Evolutionary conservation across 2,113 vertebrate species (phyloP), one percentile per base, ranked within the genome.

Genomic region (Romanogobio albipinnatus): DNA sequence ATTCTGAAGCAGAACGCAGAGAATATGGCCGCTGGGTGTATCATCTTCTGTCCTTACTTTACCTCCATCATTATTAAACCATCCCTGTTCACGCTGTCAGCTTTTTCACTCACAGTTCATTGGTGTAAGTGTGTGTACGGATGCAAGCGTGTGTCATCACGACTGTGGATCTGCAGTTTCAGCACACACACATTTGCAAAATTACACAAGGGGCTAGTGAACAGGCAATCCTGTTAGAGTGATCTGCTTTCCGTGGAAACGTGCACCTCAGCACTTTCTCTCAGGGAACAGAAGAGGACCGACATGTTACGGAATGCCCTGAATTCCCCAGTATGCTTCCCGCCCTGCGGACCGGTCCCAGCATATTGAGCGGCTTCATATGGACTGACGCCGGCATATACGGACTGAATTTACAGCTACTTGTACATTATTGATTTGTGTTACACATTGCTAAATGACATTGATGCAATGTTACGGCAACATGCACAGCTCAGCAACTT

Each of bases 151-250:
- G 3, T 49, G 49, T 76, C 74, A 53, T 26, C 26, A 15, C 8
- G 47, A 53, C 22, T 61, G 59, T 47, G 61, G 5, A 68, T 51
- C 45, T 81, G 45, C 39, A 39, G 39, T 15, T 66, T 56, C 73
- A 78, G 39, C 43, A 81, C 66, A 87, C 51, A 75, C 58, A 85
- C 83, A 87, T 45, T 53, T 74, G 68, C 33, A 76, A 73, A 64
- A 85, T 80, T 87, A 81, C 77, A 84, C 76, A 89, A 74, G 76
- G 59, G 77, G 77, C 81, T 45, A 77, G 71, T 76, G 81, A 85
- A 75, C 76, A 84, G 86, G 84, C 86, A 81, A 84, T 87, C 71
- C 73, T 87, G 71, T 89, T 85, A 85, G 73, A 82, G 84, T 73
- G 84, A 85, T 83, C 84, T 80, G 70, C 76, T 80, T 85, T 68